Percentiles rank a stretch among this genome's conserved stretches.
phyloP scores from a whole-genome alignment of 2,797 vertebrate species.

The Crenuchus spilurus region DNA sequence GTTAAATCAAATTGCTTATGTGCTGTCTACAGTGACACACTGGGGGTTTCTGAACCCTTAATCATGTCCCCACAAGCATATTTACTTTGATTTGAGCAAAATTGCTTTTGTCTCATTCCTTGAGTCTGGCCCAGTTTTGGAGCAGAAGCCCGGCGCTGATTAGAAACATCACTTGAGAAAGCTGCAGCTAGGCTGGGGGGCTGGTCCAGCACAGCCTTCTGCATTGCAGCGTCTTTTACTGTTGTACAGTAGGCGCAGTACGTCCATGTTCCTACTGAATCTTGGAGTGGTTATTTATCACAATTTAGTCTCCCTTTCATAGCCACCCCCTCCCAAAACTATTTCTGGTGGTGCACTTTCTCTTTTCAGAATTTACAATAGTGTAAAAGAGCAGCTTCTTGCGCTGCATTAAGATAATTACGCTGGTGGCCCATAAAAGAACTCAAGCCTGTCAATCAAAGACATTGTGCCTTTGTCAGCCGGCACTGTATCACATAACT shows the following conservation, averaged over 20 bases:
- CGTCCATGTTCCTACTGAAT: neutral
- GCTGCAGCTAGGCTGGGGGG: neutral
- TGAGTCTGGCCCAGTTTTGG: constrained; percentile 34
- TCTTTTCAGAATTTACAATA: constrained; percentile 29
- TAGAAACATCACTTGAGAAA: constrained; percentile 48
- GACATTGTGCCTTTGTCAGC: constrained; percentile 65
- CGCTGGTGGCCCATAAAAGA: constrained; percentile 36
- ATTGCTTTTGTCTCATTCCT: constrained; percentile 54
- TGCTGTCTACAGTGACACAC: constrained; percentile 56
- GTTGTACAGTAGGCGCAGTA: neutral
- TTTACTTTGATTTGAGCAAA: constrained; percentile 54
- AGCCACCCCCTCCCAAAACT: neutral
- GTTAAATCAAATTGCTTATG: constrained; percentile 59
- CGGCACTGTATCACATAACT: constrained; percentile 62
- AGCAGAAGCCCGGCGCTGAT: constrained; percentile 31
- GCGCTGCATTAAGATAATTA: constrained; percentile 42
- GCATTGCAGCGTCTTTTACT: neutral
- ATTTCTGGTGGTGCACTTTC: neutral
- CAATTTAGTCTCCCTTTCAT: neutral
- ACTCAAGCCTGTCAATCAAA: constrained; percentile 59
- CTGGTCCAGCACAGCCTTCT: neutral
- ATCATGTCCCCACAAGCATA: constrained; percentile 54
- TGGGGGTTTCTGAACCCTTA: constrained; percentile 48
- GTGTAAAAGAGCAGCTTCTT: constrained; percentile 30
- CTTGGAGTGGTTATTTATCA: neutral